phyloP scores from a whole-genome alignment of 2,797 vertebrate species.

The Takifugu rubripes region DNA sequence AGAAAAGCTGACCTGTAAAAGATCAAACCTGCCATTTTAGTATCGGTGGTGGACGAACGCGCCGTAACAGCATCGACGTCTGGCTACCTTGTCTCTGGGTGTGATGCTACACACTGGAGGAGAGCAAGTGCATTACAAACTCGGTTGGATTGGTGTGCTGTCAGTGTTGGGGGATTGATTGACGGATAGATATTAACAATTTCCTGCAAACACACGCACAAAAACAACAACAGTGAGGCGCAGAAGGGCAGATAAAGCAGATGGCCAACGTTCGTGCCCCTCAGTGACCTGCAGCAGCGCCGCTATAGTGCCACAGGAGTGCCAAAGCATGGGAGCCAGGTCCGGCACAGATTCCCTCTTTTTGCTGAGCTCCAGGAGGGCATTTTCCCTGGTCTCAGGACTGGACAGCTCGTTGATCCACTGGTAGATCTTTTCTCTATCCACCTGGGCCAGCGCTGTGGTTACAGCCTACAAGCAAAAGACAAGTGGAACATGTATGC shows the following conservation, averaged over 20 bases:
- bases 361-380: conserved; percentile 91
- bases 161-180: conserved; percentile 91
- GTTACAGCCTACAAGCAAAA: conserved; percentile 79
- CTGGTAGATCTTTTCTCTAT: conserved; percentile 93
- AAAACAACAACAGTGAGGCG: not conserved
- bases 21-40: not conserved
- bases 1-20: conserved; percentile 78
- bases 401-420: conserved; percentile 96
- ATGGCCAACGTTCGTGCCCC: not conserved
- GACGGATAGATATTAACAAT: conserved; percentile 98
- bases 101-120: conserved; percentile 92
- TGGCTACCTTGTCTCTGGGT: conserved; percentile 87
- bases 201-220: conserved; percentile 70
- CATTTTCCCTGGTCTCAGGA: conserved; percentile 89
- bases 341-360: conserved; percentile 92
- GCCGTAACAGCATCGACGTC: too few species aligned
- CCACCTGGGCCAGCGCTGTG: conserved; percentile 88
- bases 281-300: conserved; percentile 85
- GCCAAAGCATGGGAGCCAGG: conserved; percentile 94
- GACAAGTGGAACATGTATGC: not conserved
- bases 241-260: not conserved
- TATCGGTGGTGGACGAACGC: not conserved
- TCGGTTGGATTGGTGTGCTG: conserved; percentile 93
- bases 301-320: conserved; percentile 91
- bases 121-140: conserved; percentile 92